Conservation (phyloP, 2,888 invertebrate species). For the Hermaeophaga mercurialis region DNA sequence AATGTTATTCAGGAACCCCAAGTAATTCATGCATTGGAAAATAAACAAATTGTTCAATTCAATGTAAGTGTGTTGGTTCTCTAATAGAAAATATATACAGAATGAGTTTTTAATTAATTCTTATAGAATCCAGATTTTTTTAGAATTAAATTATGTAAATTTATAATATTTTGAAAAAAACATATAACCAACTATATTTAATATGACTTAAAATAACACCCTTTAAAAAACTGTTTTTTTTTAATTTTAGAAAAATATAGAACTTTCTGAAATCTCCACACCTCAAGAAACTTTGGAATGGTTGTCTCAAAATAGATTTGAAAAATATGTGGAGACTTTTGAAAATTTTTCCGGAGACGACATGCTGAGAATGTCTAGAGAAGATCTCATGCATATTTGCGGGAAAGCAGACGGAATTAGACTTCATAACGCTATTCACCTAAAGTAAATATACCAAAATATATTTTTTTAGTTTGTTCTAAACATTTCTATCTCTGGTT, state of each 20-base stretch:
- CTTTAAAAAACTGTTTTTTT: too few relatives aligned
- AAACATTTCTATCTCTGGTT: too few relatives aligned
- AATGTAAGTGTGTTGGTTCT: conserved; percentile 6
- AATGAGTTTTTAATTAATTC: too few relatives aligned
- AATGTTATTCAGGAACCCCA: background rate
- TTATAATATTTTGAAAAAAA: too few relatives aligned
- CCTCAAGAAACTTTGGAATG: conserved; percentile 78
- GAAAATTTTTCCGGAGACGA: conserved; percentile 88
- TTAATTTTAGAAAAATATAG: too few relatives aligned
- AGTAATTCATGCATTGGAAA: background rate
- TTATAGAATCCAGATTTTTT: background rate
- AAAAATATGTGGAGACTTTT: conserved; percentile 76
- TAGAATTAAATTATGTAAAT: background rate
- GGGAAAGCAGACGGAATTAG: conserved; percentile 93
- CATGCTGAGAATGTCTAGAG: conserved; percentile 84
- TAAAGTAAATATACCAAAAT: conserved; percentile 72
- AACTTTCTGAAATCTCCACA: conserved; percentile 69
- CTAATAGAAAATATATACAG: too few relatives aligned
- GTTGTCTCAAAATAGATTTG: conserved; percentile 80
- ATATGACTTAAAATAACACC: too few relatives aligned
- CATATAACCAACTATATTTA: too few relatives aligned
- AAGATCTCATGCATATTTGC: conserved; percentile 93
- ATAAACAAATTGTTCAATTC: background rate
- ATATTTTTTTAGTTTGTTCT: too few relatives aligned
- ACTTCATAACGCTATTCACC: conserved; percentile 86